Evolutionary conservation across 2,113 vertebrate species (phyloP).

Genomic region (Arenaria interpres): DNA sequence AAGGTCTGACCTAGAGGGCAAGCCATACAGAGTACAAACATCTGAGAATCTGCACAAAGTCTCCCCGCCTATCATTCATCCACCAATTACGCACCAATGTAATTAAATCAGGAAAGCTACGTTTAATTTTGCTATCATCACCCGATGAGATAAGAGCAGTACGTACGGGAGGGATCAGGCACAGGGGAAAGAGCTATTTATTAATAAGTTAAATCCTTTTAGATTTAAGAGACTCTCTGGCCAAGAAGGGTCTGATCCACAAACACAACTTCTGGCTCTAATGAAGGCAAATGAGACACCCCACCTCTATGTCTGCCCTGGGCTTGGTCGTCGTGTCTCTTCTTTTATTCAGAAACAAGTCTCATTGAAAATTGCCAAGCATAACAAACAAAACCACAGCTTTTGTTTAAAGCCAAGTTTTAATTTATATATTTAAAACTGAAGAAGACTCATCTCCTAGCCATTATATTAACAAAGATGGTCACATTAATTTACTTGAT

Average conservation of each 20-base stretch:
- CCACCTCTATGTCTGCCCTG: background rate
- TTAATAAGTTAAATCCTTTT: conserved; percentile 57
- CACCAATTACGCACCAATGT: conserved; percentile 33
- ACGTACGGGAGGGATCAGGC: conserved; percentile 16
- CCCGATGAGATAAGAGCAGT: conserved; percentile 47
- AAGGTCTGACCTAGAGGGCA: background rate
- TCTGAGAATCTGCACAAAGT: conserved; percentile 25
- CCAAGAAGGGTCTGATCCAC: conserved; percentile 2
- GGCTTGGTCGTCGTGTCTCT: background rate
- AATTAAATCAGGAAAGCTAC: conserved; percentile 56
- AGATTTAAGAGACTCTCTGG: background rate
- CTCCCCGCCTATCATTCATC: conserved; percentile 2
- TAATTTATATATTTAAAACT: background rate
- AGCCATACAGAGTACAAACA: background rate
- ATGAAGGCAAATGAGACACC: background rate
- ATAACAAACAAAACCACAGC: background rate
- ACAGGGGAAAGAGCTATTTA: conserved; percentile 45
- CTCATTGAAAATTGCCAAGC: background rate
- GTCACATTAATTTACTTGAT: background rate
- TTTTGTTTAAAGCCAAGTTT: background rate
- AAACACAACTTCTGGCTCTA: background rate
- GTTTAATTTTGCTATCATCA: conserved; percentile 61
- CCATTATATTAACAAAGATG: background rate
- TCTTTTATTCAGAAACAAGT: background rate
- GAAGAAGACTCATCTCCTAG: background rate